Conservation (phyloP, 2,888 invertebrate genomes). For the Lypha dubia region DNA sequence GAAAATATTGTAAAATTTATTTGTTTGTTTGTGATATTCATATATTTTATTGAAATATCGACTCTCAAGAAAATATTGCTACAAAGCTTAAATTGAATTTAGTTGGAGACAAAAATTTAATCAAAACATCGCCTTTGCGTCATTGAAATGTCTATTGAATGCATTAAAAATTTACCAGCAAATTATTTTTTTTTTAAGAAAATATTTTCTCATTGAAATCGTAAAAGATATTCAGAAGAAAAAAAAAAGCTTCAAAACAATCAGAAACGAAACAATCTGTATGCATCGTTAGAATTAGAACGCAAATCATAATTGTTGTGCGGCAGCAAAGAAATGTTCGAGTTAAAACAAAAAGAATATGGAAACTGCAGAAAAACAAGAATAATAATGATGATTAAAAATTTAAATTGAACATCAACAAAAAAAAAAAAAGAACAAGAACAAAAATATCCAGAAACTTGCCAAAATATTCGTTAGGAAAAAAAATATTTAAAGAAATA, state of each 20-base stretch:
- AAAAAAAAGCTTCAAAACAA: background rate
- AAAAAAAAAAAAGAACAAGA: background rate
- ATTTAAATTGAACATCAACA: constrained; percentile 20
- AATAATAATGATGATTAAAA: constrained; percentile 46
- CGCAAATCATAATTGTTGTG: background rate
- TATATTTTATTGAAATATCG: background rate
- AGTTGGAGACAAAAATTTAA: too few species aligned
- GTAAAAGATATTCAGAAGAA: background rate
- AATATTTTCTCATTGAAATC: constrained; percentile 21
- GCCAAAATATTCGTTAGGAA: constrained; percentile 8
- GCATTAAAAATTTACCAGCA: too few species aligned
- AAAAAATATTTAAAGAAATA: constrained; percentile 26
- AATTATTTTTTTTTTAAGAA: too few species aligned
- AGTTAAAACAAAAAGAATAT: constrained; percentile 2
- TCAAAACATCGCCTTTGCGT: too few species aligned
- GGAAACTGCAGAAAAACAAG: constrained; percentile 14
- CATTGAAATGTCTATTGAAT: too few species aligned
- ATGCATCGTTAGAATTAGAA: constrained; percentile 18
- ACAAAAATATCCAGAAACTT: background rate
- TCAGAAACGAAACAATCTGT: background rate
- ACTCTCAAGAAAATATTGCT: background rate
- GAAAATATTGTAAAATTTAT: background rate
- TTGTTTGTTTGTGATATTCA: background rate
- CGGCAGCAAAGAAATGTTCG: constrained; percentile 14
- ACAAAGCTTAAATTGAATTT: background rate